Conservation (phyloP, 2,113 vertebrate genomes). For the Neogale vison region DNA sequence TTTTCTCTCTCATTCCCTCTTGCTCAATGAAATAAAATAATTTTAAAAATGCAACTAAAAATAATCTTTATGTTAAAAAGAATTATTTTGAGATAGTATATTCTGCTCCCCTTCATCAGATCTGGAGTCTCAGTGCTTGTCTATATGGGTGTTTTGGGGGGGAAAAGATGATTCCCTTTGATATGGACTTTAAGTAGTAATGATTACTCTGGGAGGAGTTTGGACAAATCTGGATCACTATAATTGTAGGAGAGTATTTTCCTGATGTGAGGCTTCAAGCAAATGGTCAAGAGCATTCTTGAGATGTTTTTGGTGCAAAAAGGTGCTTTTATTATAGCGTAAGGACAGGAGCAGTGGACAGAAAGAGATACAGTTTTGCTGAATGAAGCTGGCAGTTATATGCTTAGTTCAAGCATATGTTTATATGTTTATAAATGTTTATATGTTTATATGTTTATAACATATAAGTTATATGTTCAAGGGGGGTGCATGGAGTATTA, state of each 20-base stretch:
- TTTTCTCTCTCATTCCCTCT: too few species aligned
- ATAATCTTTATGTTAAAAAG: not conserved
- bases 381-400: not conserved
- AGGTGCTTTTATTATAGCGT: not conserved
- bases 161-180: not conserved
- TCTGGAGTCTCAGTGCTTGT: not conserved
- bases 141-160: not conserved
- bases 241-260: not conserved
- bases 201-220: not conserved
- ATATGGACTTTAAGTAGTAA: not conserved
- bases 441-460: too few species aligned
- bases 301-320: not conserved
- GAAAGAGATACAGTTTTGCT: not conserved
- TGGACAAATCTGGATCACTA: not conserved
- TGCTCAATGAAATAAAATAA: too few species aligned
- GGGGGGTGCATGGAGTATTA: not conserved
- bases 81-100: not conserved
- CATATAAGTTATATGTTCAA: not conserved
- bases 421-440: too few species aligned
- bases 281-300: not conserved
- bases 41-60: not conserved
- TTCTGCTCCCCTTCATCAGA: not conserved
- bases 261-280: not conserved
- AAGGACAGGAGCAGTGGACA: not conserved
- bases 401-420: not conserved